Conservation (phyloP, 2,113 vertebrate species). For the Pandion haliaetus region DNA sequence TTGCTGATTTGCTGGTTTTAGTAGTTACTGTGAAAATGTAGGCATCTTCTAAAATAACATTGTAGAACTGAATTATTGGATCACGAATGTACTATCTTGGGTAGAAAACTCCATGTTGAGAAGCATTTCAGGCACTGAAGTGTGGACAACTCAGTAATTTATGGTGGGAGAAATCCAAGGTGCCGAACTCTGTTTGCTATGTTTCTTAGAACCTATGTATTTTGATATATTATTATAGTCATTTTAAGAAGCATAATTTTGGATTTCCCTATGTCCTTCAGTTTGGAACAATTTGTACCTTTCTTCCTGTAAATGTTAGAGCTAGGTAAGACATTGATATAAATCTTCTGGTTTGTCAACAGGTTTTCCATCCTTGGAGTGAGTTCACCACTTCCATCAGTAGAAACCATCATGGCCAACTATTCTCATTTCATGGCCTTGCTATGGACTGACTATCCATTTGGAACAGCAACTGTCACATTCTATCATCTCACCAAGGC, state of each 20-base stretch:
- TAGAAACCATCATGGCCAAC: neutral
- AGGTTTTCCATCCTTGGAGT: neutral
- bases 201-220: neutral
- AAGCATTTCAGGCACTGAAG: neutral
- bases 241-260: neutral
- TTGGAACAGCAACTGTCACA: neutral
- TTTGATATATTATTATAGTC: neutral
- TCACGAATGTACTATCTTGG: neutral
- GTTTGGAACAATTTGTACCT: neutral
- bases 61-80: neutral
- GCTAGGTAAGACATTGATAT: neutral
- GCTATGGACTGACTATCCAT: neutral
- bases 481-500: neutral
- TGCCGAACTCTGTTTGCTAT: neutral
- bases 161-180: neutral
- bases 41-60: neutral
- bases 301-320: neutral
- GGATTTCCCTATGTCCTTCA: neutral
- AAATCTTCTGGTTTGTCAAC: neutral
- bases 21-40: constrained; percentile 10
- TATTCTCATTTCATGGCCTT: neutral
- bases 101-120: neutral
- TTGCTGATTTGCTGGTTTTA: constrained; percentile 23
- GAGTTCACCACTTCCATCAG: neutral
- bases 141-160: neutral